These are phyloP conservation scores for Bombus fervidus DNA, from an alignment of 1,140 invertebrate genomes.

Conservation along the genomic window DNA sequence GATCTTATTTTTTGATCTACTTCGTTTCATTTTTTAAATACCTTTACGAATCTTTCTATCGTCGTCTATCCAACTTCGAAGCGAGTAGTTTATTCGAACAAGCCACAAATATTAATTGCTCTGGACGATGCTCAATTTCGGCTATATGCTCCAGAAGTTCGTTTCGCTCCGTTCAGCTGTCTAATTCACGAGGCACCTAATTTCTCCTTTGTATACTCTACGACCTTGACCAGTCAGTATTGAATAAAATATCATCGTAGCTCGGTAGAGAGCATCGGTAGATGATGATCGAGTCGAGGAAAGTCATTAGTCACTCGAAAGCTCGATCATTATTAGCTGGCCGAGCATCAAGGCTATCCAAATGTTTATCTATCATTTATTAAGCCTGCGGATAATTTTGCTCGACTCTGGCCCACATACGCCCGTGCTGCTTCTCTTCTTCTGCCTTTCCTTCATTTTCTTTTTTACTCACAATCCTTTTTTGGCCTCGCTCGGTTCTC, in stretches of 20 bases:
- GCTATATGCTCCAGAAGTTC: neutral
- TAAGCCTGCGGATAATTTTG: conserved; percentile 4
- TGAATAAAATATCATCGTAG: conserved; percentile 10
- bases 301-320: conserved; percentile 19
- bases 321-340: conserved; percentile 1
- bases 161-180: neutral
- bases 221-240: conserved; percentile 1
- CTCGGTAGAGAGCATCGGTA: neutral
- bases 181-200: conserved; percentile 4
- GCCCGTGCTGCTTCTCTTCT: neutral
- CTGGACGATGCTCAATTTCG: neutral
- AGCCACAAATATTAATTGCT: neutral
- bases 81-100: neutral
- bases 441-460: neutral
- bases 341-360: neutral
- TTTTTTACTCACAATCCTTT: neutral
- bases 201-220: neutral
- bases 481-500: neutral
- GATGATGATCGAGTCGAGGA: conserved; percentile 6
- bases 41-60: conserved; percentile 11
- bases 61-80: neutral
- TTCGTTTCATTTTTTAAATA: neutral
- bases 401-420: neutral
- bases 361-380: conserved; percentile 22
- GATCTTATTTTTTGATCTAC: neutral